These are phyloP conservation scores for Heliconius hermathena DNA, from an alignment of 1,140 invertebrate genomes.

Conservation along the genomic window DNA sequence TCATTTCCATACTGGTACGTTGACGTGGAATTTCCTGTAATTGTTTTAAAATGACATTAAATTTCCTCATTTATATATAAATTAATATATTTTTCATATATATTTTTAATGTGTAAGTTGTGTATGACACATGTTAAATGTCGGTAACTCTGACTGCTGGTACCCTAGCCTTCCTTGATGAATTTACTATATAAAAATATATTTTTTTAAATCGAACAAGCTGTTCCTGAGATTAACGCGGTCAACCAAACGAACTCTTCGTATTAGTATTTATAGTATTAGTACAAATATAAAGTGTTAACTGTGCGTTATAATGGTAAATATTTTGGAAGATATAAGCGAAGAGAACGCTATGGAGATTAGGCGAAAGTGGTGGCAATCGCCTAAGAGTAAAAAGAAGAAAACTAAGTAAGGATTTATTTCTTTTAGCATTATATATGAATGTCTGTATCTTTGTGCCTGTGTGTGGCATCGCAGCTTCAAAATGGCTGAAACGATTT, in stretches of 20 bases:
- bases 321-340: slow-evolving; percentile 47
- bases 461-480: too few species aligned
- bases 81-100: background rate
- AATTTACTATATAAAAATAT: too few species aligned
- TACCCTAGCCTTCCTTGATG: too few species aligned
- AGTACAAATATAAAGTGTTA: too few species aligned
- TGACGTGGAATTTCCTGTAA: background rate
- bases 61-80: background rate
- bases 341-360: slow-evolving; percentile 60
- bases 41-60: background rate
- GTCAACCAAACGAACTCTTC: too few species aligned
- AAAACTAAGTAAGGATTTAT: slow-evolving; percentile 42
- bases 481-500: background rate
- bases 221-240: too few species aligned
- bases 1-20: background rate
- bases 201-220: too few species aligned
- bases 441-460: too few species aligned
- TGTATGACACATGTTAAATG: too few species aligned
- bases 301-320: slow-evolving; percentile 43
- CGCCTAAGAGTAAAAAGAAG: slow-evolving; percentile 56
- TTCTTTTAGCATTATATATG: background rate
- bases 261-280: too few species aligned
- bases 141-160: too few species aligned
- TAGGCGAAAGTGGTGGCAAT: slow-evolving; percentile 64
- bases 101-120: too few species aligned